Evolutionary conservation across 2,113 vertebrate genomes (phyloP), one percentile per base, ranked within the genome.

Genomic region (Alectura lathami): DNA sequence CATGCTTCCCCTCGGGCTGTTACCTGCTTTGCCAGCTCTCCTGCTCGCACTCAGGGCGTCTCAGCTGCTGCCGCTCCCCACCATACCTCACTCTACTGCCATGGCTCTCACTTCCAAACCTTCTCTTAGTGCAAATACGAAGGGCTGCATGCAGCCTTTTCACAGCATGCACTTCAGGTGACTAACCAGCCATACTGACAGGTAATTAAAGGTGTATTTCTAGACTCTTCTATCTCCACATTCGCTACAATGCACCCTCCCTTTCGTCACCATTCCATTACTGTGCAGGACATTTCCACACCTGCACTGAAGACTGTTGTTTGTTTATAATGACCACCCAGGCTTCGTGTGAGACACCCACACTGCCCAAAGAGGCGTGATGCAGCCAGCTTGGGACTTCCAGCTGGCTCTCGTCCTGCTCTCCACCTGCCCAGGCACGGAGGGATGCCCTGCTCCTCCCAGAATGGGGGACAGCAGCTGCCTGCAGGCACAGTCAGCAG

Each of bases 1-100:
- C 62, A 30, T 1, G 0, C 36, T 0, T 2, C 34, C 17, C 51
- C n/a, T 48, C 8, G 3, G 1, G 2, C 23, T 9, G 8, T 16
- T 18, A 12, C 13, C 30, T 32, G 32, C 2, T n/a, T 36, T 38
- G 18, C 42, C 24, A 24, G 8, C 20, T 34, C 42, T 27, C 8
- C n/a, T 21, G 40, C 22, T 30, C 43, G 29, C 48, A 20, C 26
- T 4, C 54, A 23, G 34, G 27, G 66, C 51, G 10, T 6, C 38
- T 36, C 82, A 40, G 75, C 32, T n/a, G 26, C 53, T 74, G 40
- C 22, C 1, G 0, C 4, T 70, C 26, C 53, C 57, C 6, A 4
- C 47, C 40, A 30, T 10, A 11, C 21, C 47, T 30, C 59, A 4
- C 43, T 36, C 17, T 30, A 6, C 18, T 34, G 53, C 48, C 53